phyloP scores from a whole-genome alignment of 2,888 invertebrate species.

The Drosophila neoperkinsi region DNA sequence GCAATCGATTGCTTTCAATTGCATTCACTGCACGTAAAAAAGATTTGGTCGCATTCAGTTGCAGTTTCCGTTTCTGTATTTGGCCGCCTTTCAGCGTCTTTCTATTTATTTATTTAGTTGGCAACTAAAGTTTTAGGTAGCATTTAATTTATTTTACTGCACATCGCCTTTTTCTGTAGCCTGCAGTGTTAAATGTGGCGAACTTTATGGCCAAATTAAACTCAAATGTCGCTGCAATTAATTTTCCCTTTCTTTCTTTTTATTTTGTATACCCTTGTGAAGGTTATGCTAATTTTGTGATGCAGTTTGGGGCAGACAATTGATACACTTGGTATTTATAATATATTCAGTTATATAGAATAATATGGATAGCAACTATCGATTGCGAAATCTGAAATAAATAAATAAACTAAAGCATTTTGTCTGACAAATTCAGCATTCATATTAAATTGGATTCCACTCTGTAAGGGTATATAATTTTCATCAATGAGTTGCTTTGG shows the following conservation, averaged over 20 bases:
- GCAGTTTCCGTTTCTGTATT: constrained; percentile 11
- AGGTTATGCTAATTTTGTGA: not conserved
- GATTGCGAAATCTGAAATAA: too few relatives aligned
- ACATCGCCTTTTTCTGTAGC: constrained; percentile 2
- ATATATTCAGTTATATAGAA: not conserved
- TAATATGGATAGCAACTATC: not conserved
- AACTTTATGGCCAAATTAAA: constrained; percentile 71
- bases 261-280: not conserved
- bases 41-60: constrained; percentile 43
- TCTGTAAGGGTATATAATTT: not conserved
- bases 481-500: too few relatives aligned
- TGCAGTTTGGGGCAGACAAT: not conserved
- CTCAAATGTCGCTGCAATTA: constrained; percentile 55
- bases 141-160: constrained; percentile 59
- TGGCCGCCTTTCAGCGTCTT: constrained; percentile 12
- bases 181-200: not conserved
- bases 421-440: not conserved
- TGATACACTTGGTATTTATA: not conserved
- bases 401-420: not conserved
- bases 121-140: constrained; percentile 39
- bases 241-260: constrained; percentile 11
- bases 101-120: constrained; percentile 50
- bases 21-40: constrained; percentile 52
- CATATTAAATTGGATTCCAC: not conserved
- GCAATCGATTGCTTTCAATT: constrained; percentile 29